These are phyloP conservation scores for Fissipunctia ypsillon DNA, from an alignment of 2,888 invertebrate species.

Conservation along the genomic window DNA sequence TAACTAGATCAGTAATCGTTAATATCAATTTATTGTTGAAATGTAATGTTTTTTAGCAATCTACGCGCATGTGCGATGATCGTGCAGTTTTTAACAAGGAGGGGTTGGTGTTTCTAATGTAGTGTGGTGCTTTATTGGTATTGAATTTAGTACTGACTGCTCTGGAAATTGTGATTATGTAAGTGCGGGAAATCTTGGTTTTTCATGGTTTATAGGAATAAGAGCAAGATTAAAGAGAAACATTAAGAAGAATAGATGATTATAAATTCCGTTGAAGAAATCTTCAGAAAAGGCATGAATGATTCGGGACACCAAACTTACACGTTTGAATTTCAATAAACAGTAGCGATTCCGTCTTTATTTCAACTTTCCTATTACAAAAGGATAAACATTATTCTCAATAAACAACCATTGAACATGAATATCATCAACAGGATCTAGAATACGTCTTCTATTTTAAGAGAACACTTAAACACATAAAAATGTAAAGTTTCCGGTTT, in stretches of 20 bases:
- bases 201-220: not conserved
- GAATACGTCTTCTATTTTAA: slow-evolving; percentile 20
- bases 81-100: slow-evolving; percentile 38
- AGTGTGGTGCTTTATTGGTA: slow-evolving; percentile 23
- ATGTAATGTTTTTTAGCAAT: slow-evolving; percentile 62
- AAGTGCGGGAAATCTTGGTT: not conserved
- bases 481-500: slow-evolving; percentile 52
- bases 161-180: not conserved
- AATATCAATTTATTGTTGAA: slow-evolving; percentile 67
- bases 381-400: not conserved
- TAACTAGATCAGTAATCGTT: slow-evolving; percentile 65
- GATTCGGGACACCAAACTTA: too few relatives aligned
- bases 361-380: too few relatives aligned
- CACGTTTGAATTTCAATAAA: too few relatives aligned
- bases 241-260: too few relatives aligned
- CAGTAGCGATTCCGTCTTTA: too few relatives aligned
- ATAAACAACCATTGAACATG: not conserved
- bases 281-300: too few relatives aligned
- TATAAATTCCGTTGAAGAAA: too few relatives aligned
- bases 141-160: slow-evolving; percentile 2
- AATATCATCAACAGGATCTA: slow-evolving; percentile 44
- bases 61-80: slow-evolving; percentile 59
- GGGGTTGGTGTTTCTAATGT: slow-evolving; percentile 3
- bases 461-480: slow-evolving; percentile 49
- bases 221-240: too few relatives aligned